phyloP scores from a whole-genome alignment of 2,113 vertebrate species.

The Typhlomys cinereus region DNA sequence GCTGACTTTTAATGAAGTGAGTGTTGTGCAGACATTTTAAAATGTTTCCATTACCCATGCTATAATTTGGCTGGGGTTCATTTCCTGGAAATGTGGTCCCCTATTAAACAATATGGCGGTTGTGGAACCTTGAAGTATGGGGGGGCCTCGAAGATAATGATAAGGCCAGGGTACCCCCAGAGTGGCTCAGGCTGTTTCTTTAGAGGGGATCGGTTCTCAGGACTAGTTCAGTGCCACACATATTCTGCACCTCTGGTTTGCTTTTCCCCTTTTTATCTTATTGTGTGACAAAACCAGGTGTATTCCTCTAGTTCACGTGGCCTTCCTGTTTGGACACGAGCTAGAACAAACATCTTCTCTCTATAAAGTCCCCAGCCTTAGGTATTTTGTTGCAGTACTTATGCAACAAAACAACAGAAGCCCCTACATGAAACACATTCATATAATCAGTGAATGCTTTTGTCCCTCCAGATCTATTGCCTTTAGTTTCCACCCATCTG shows the following conservation, averaged over 20 bases:
- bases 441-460: not conserved
- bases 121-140: no score
- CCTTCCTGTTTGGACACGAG: not conserved
- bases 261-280: not conserved
- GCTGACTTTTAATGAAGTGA: not conserved
- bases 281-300: not conserved
- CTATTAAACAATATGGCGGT: not conserved
- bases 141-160: not conserved
- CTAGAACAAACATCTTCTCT: not conserved
- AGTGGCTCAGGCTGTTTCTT: no score
- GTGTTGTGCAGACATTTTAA: not conserved
- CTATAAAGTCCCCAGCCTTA: not conserved
- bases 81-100: not conserved
- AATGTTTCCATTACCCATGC: not conserved
- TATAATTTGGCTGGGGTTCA: not conserved
- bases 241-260: not conserved
- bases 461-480: not conserved
- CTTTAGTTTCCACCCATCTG: not conserved
- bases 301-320: not conserved
- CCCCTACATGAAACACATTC: not conserved
- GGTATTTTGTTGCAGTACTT: not conserved
- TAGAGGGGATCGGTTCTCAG: not conserved
- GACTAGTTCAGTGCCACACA: not conserved
- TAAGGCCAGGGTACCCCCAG: no score
- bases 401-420: not conserved